phyloP scores from a whole-genome alignment of 2,797 vertebrate genomes.

The Anguilla megastoma region DNA sequence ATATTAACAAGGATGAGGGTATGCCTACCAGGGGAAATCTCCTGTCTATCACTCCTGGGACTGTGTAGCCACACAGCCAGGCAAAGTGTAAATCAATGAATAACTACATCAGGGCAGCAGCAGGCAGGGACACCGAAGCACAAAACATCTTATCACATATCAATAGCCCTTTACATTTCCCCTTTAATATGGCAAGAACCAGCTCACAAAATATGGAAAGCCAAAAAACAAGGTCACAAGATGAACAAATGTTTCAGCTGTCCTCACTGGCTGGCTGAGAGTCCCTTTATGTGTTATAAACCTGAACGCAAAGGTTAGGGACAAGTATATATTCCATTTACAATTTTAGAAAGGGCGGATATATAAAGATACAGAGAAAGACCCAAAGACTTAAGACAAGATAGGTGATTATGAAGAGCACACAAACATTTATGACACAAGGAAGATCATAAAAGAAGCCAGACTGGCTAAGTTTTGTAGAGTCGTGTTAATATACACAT shows the following conservation, averaged over 20 bases:
- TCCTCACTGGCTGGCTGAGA: background rate
- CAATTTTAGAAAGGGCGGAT: constrained; percentile 9
- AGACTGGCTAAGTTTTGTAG: constrained; percentile 7
- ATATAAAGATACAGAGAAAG: constrained; percentile 16
- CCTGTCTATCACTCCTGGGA: background rate
- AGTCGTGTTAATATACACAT: constrained; percentile 20
- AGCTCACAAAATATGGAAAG: constrained; percentile 18
- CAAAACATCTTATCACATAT: constrained; percentile 12
- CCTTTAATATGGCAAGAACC: background rate
- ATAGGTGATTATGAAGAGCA: constrained; percentile 4
- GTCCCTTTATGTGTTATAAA: background rate
- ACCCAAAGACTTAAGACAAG: constrained; percentile 8
- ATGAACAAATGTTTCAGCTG: background rate
- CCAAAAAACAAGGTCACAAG: constrained; percentile 15
- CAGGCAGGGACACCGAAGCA: background rate
- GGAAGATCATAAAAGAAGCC: background rate
- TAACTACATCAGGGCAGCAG: constrained; percentile 7
- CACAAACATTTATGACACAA: constrained; percentile 26
- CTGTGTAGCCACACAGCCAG: background rate
- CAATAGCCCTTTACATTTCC: constrained; percentile 13
- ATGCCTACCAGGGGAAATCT: constrained; percentile 1
- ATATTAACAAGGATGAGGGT: background rate
- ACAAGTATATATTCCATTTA: constrained; percentile 13
- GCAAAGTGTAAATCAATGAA: constrained; percentile 17
- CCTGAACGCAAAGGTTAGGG: background rate